These are phyloP conservation scores for Sternotherus odoratus DNA, from an alignment of 2,797 vertebrate genomes.

Conservation along the genomic window DNA sequence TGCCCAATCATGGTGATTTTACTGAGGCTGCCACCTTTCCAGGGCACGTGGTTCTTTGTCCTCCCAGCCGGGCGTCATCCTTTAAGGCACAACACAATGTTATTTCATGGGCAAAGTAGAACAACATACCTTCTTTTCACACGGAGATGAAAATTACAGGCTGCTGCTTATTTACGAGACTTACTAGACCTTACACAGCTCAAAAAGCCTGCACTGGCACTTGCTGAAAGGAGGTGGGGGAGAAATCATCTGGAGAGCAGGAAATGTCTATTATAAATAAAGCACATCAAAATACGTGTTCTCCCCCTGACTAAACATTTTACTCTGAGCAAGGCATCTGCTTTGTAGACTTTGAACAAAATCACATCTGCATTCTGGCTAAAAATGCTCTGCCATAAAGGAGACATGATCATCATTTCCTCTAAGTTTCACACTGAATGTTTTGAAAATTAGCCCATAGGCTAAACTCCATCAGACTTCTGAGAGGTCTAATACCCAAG, in stretches of 20 bases:
- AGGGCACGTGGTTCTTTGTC: conserved; percentile 15
- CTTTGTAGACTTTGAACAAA: conserved; percentile 51
- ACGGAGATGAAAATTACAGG: conserved; percentile 52
- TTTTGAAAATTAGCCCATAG: conserved; percentile 33
- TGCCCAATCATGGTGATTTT: not conserved
- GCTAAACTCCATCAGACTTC: conserved; percentile 12
- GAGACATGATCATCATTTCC: conserved; percentile 28
- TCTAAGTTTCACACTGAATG: conserved; percentile 15
- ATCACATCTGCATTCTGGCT: conserved; percentile 22
- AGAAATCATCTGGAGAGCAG: conserved; percentile 65
- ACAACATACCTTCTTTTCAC: conserved; percentile 46
- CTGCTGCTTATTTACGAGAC: conserved; percentile 21
- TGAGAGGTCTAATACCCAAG: not conserved
- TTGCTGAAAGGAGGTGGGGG: conserved; percentile 37
- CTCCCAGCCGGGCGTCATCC: conserved; percentile 44
- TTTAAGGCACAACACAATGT: conserved; percentile 38
- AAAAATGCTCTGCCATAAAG: conserved; percentile 26
- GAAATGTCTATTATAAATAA: conserved; percentile 60
- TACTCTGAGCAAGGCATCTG: conserved; percentile 61
- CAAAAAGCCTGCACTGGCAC: conserved; percentile 31
- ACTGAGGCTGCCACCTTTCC: not conserved
- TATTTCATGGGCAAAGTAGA: conserved; percentile 39
- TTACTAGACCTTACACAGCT: conserved; percentile 44
- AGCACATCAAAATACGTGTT: conserved; percentile 30
- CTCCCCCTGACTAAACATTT: conserved; percentile 71